These are phyloP conservation scores for Xestia c-nigrum DNA, from an alignment of 2,888 invertebrate genomes.

Conservation along the genomic window DNA sequence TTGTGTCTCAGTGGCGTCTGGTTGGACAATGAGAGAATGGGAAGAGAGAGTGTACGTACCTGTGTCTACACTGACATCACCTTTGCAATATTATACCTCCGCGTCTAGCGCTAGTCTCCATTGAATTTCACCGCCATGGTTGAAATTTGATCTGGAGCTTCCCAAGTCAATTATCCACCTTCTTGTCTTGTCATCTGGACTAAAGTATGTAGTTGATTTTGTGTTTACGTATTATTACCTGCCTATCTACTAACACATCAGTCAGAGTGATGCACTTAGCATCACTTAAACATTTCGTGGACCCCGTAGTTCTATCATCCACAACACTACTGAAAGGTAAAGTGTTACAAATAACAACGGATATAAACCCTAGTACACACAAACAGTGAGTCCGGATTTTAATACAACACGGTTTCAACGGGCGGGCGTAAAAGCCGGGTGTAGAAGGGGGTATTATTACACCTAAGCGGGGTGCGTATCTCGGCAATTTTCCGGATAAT, in stretches of 20 bases:
- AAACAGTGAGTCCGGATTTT: slow-evolving; percentile 37
- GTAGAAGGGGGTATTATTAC: slow-evolving; percentile 73
- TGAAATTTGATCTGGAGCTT: background rate
- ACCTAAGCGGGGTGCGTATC: slow-evolving; percentile 75
- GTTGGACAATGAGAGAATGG: background rate
- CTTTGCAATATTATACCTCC: background rate
- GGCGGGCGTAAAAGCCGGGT: slow-evolving; percentile 55
- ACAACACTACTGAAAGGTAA: background rate
- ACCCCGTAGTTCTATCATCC: background rate
- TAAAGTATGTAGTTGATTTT: background rate
- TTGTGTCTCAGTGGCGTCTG: background rate
- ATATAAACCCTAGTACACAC: slow-evolving; percentile 43
- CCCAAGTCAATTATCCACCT: background rate
- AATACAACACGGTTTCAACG: slow-evolving; percentile 46
- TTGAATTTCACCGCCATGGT: background rate
- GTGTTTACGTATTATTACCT: background rate
- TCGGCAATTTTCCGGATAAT: slow-evolving; percentile 87
- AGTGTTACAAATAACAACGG: slow-evolving; percentile 10
- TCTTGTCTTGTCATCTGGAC: background rate
- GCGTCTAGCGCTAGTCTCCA: background rate
- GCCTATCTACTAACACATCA: too few species aligned
- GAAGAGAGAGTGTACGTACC: background rate
- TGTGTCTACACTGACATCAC: background rate
- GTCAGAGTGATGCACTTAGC: background rate
- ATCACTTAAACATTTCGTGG: background rate